Conservation (phyloP, 2,888 invertebrate species). For the Agonopterix subpropinquella region DNA sequence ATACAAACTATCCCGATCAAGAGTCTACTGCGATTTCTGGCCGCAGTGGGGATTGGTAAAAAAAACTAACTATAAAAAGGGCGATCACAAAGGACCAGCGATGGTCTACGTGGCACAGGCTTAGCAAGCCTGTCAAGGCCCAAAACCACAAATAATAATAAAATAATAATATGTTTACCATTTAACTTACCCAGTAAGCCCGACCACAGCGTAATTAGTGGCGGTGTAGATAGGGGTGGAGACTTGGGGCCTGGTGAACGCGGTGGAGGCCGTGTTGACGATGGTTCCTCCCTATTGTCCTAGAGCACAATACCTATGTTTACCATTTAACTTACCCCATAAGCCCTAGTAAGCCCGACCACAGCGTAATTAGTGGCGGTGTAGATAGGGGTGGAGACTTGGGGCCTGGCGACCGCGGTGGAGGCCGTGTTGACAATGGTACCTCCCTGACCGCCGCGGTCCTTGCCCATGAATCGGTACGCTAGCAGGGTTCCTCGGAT, state of each 20-base stretch:
- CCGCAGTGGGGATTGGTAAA: too few relatives aligned
- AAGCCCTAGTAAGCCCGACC: conserved; percentile 82
- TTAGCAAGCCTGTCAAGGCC: too few relatives aligned
- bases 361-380: conserved; percentile 87
- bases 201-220: conserved; percentile 86
- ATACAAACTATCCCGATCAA: too few relatives aligned
- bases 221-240: conserved; percentile 86
- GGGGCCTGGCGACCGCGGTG: conserved; percentile 80
- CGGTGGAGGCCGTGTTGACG: conserved; percentile 84
- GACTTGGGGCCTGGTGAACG: conserved; percentile 80
- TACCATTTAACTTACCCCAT: conserved; percentile 73
- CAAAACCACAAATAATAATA: too few relatives aligned
- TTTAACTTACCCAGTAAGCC: conserved; percentile 79
- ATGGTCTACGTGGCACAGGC: too few relatives aligned
- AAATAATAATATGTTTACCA: too few relatives aligned
- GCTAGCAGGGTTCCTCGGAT: conserved; percentile 85
- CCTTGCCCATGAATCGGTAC: conserved; percentile 83
- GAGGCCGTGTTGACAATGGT: conserved; percentile 85
- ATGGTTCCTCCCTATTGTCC: conserved; percentile 79
- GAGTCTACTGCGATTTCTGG: too few relatives aligned
- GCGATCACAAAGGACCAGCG: too few relatives aligned
- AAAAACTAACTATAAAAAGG: too few relatives aligned
- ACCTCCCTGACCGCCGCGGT: conserved; percentile 85
- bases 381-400: conserved; percentile 84
- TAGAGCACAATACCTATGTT: too few relatives aligned